phyloP scores from a whole-genome alignment of 2,113 vertebrate genomes.

The Lepus europaeus region DNA sequence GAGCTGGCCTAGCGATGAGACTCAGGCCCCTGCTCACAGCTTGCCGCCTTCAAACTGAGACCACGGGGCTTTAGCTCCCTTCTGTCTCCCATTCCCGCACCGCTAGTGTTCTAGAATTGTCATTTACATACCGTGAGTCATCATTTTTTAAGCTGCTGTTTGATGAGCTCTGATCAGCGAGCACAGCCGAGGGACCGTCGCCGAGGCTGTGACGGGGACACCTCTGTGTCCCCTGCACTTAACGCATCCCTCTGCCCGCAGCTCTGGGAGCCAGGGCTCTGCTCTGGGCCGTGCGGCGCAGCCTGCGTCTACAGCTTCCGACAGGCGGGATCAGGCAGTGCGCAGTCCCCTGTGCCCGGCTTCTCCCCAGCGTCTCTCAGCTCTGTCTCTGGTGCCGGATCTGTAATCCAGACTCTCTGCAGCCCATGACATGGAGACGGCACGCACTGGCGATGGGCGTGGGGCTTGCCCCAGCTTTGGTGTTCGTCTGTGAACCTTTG shows the following conservation, averaged over 20 bases:
- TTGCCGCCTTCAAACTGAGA: too few relatives aligned
- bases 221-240: accelerated
- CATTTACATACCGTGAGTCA: background rate
- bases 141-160: background rate
- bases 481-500: too few relatives aligned
- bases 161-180: background rate
- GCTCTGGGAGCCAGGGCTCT: background rate
- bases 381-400: too few relatives aligned
- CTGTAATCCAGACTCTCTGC: too few relatives aligned
- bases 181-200: accelerated
- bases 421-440: accelerated
- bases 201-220: accelerated
- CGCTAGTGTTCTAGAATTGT: accelerated
- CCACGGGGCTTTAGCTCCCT: too few relatives aligned
- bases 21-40: too few relatives aligned
- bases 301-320: background rate
- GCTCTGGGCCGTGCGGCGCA: too few relatives aligned
- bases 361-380: background rate
- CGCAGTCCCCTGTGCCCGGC: background rate
- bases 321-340: background rate
- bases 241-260: too few relatives aligned
- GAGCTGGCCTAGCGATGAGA: too few relatives aligned
- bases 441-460: too few relatives aligned
- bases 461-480: background rate
- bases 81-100: too few relatives aligned